Evolutionary conservation across 2,888 invertebrate genomes (phyloP), one percentile per base, ranked within the genome.

Genomic region (Hypena proboscidalis): DNA sequence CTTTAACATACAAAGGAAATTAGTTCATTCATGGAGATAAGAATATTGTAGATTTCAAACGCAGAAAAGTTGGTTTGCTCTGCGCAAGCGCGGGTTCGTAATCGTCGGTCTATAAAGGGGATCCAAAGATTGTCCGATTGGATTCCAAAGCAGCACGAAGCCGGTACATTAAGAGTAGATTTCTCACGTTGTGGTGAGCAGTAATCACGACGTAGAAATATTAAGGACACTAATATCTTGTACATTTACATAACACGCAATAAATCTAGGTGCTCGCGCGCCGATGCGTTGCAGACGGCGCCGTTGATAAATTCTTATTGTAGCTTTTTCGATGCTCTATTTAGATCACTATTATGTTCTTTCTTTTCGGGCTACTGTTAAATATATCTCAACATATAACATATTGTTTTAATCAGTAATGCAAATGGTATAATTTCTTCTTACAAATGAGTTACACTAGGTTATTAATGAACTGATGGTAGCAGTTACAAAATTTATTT

Each of bases 151-250:
- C 48, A 61, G 69, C 77, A 81, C 80, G 77, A 80, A 67, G 69
- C 63, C 47, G 51, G 56, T 35, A 65, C 70, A 67, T 74, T 72
- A 70, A 77, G 65, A 78, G 73, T 65, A 70, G 69, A 83, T 82
- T 80, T 83, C 81, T 83, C 81, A 82, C 79, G 82, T 80, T 79
- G 37, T 58, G 67, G 68, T 70, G 72, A 75, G 73, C 70, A 77
- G 77, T 81, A 84, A 89, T 85, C 85, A 83, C 80, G 87, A 89
- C 84, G 77, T 77, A 70, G 82, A 89, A 85, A 81, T 89, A 89
- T 90, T 85, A 85, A 84, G 83, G 85, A 87, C 86, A 83, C 83
- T 89, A 85, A 87, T 89, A 85, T 83, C 85, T 81, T 82, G 83
- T 83, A 83, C 77, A 88, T 87, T 87, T 87, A 86, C 89, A 88